A percentile compares a stretch with the other conserved stretches of the same genome.
Conservation (phyloP, 2,113 vertebrate species). For the Cololabis saira region DNA sequence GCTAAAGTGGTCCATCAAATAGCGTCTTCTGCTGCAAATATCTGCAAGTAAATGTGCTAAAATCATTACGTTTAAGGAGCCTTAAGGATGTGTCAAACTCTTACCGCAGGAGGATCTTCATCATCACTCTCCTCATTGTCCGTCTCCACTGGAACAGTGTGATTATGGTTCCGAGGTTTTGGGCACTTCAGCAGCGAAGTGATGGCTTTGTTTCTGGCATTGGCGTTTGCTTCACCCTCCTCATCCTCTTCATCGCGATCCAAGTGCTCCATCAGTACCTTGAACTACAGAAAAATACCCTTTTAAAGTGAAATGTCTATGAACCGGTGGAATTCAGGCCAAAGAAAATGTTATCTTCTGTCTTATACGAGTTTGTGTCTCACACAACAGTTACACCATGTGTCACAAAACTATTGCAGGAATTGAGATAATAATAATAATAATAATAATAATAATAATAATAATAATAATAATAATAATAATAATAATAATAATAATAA, state of each 20-base stretch:
- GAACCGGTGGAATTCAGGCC: not conserved
- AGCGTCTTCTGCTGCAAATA: too few relatives aligned
- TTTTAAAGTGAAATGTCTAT: not conserved
- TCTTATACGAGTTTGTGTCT: not conserved
- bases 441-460: too few relatives aligned
- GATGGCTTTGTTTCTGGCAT: constrained; percentile 97
- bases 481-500: too few relatives aligned
- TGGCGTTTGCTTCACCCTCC: constrained; percentile 89
- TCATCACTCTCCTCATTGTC: constrained; percentile 98
- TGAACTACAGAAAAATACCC: constrained; percentile 84
- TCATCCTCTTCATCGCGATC: constrained; percentile 83
- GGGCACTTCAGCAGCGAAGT: constrained; percentile 90
- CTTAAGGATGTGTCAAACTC: constrained; percentile 1
- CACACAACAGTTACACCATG: too few relatives aligned
- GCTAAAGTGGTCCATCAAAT: too few relatives aligned
- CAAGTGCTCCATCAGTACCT: constrained; percentile 96
- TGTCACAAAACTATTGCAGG: not conserved
- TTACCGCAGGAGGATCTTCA: constrained; percentile 88
- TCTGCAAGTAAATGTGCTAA: not conserved
- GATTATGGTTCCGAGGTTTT: constrained; percentile 89
- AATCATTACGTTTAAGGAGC: not conserved
- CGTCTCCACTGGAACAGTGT: constrained; percentile 85
- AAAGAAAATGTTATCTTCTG: not conserved
- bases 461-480: too few relatives aligned
- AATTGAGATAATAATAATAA: not conserved